These are phyloP conservation scores for Acrobasis suavella DNA, from an alignment of 2,888 invertebrate genomes.

Conservation along the genomic window DNA sequence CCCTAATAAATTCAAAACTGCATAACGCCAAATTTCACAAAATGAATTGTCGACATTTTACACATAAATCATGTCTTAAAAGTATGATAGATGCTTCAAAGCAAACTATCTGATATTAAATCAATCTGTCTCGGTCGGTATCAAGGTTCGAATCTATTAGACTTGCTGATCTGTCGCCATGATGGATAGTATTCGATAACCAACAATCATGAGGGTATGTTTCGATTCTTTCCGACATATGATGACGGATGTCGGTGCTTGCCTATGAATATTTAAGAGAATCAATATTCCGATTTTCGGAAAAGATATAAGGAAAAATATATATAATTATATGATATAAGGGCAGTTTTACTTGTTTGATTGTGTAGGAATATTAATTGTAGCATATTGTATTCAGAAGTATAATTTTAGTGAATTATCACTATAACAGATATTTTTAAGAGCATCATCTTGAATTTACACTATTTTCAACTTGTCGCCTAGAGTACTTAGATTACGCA, in stretches of 20 bases:
- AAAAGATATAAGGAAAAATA: no score
- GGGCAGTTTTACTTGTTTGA: no score
- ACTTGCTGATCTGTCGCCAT: constrained; percentile 26
- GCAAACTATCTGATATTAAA: constrained; percentile 20
- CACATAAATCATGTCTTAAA: constrained; percentile 10
- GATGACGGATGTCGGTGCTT: constrained; percentile 18
- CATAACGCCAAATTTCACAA: not conserved
- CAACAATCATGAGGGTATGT: constrained; percentile 13
- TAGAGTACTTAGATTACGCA: not conserved
- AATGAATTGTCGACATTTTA: not conserved
- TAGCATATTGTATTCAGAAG: no score
- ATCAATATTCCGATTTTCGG: not conserved
- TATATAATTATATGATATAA: no score
- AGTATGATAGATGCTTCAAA: constrained; percentile 10
- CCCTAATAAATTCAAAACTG: not conserved
- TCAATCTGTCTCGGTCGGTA: constrained; percentile 18
- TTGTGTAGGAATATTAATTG: no score
- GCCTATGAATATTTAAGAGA: constrained; percentile 4
- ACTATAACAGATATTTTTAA: no score
- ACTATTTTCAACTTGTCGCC: not conserved
- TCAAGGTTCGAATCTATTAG: constrained; percentile 27
- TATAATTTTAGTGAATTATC: no score
- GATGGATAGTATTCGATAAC: constrained; percentile 25
- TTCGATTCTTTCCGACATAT: constrained; percentile 14
- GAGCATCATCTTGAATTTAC: not conserved